Evolutionary conservation across 2,797 vertebrate species (phyloP).

Genomic region (Syncerus caffer): DNA sequence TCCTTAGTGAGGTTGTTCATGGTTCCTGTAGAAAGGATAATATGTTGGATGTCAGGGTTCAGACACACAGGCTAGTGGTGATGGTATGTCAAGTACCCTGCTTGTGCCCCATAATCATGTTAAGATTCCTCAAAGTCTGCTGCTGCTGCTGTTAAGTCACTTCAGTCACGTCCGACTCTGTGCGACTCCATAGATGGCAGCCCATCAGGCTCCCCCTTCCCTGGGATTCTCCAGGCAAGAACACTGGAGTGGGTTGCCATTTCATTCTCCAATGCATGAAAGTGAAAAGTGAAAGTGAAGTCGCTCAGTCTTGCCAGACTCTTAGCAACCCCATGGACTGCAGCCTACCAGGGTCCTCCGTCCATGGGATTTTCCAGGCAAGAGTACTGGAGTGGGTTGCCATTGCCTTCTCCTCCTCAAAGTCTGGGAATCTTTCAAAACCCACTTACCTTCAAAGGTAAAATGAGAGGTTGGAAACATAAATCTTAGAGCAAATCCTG

Average conservation of each 20-base stretch:
- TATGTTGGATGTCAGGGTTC: neutral
- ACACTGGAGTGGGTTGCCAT: too few relatives aligned
- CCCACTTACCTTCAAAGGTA: neutral
- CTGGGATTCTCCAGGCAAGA: too few relatives aligned
- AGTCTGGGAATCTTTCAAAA: neutral
- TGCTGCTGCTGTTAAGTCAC: too few relatives aligned
- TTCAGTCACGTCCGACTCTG: too few relatives aligned
- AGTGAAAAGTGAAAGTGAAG: too few relatives aligned
- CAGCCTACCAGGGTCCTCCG: too few relatives aligned
- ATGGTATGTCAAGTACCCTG: fast-evolving
- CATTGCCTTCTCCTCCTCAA: neutral
- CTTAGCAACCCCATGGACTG: too few relatives aligned
- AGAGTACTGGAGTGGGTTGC: too few relatives aligned
- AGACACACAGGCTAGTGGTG: fast-evolving
- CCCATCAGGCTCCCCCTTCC: fast-evolving
- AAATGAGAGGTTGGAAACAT: neutral
- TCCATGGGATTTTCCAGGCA: too few relatives aligned
- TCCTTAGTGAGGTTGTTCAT: neutral
- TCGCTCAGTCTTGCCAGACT: fast-evolving
- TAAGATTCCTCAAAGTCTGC: neutral
- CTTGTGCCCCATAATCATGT: neutral
- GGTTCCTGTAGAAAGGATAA: neutral
- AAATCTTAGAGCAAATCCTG: fast-evolving
- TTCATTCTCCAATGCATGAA: too few relatives aligned
- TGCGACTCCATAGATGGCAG: too few relatives aligned